These are phyloP conservation scores for Stegodyphus mimosarum DNA, from an alignment of 1,140 invertebrate species.

Conservation along the genomic window DNA sequence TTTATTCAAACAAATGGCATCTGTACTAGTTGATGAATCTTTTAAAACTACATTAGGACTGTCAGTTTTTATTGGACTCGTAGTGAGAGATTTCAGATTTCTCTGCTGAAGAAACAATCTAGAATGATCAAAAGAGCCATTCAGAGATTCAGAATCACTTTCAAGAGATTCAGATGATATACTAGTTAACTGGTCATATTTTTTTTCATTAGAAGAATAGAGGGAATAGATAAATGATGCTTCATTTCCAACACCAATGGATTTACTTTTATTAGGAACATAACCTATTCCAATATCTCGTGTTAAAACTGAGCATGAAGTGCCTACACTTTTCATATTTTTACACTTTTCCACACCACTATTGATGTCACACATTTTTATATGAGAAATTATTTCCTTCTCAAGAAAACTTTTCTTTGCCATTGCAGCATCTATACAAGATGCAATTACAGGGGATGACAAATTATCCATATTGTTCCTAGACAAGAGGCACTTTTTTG, in stretches of 20 bases:
- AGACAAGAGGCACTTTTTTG: constrained; percentile 56
- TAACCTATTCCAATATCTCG: constrained; percentile 75
- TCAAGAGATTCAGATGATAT: constrained; percentile 55
- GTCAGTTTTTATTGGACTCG: not conserved
- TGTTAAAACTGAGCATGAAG: constrained; percentile 76
- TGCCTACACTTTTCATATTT: constrained; percentile 74
- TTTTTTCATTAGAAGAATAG: constrained; percentile 15
- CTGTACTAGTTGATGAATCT: constrained; percentile 4
- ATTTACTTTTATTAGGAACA: constrained; percentile 68
- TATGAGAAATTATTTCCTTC: constrained; percentile 31
- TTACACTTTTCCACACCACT: not conserved
- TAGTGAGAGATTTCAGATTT: not conserved
- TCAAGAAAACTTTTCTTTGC: constrained; percentile 23
- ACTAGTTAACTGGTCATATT: constrained; percentile 18
- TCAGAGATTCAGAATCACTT: constrained; percentile 20
- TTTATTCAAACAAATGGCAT: not conserved
- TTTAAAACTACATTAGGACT: not conserved
- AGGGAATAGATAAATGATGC: constrained; percentile 5
- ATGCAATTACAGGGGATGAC: constrained; percentile 39
- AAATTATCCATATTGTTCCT: not conserved
- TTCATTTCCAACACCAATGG: constrained; percentile 64
- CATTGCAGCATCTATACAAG: constrained; percentile 26
- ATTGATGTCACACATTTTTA: constrained; percentile 17
- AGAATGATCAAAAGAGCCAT: not conserved
- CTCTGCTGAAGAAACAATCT: not conserved